Evolutionary conservation across 1,140 invertebrate genomes (phyloP).

Genomic region (Aphis gossypii): DNA sequence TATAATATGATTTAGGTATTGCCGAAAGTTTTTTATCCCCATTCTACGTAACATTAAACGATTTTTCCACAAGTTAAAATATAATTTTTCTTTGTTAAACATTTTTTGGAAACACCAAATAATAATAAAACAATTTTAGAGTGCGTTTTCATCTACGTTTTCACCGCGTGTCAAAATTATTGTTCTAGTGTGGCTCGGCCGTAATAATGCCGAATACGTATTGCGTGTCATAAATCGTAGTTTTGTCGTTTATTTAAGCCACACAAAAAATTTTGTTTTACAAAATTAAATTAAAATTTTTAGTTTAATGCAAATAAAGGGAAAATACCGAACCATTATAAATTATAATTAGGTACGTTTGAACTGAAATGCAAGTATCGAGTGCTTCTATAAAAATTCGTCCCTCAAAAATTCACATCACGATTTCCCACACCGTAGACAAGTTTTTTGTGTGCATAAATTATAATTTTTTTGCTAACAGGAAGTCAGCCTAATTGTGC

Average conservation of each 20-base stretch:
- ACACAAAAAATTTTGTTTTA: neutral
- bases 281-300: neutral
- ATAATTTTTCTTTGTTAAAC: neutral
- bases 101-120: neutral
- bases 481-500: constrained; percentile 44
- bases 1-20: neutral
- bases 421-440: neutral
- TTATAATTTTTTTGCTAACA: neutral
- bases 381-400: neutral
- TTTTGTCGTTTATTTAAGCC: neutral
- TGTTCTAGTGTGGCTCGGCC: no score
- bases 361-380: neutral
- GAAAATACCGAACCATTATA: neutral
- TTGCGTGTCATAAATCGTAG: neutral
- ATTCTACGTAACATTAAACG: neutral
- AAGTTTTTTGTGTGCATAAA: neutral
- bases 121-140: neutral
- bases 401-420: neutral
- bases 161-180: no score
- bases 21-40: neutral
- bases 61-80: neutral
- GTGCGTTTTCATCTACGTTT: no score
- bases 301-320: no score
- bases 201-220: neutral
- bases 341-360: neutral